Conservation (phyloP, 2,113 vertebrate species). For the Phalacrocorax pelagicus region DNA sequence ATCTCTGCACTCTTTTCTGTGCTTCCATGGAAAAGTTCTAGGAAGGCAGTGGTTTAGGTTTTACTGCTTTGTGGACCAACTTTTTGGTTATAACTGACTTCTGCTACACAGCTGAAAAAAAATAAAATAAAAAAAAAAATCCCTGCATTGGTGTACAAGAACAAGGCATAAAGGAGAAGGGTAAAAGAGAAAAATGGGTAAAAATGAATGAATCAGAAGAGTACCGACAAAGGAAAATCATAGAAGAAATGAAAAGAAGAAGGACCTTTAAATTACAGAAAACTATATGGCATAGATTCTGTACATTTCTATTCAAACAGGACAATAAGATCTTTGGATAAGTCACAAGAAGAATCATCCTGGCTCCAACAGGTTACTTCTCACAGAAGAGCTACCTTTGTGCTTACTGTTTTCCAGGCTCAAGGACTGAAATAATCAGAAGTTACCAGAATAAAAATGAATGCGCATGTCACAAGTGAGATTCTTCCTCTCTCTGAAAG, state of each 20-base stretch:
- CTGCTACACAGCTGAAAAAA: neutral
- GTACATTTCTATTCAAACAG: neutral
- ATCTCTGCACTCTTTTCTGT: neutral
- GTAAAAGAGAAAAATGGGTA: neutral
- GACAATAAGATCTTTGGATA: neutral
- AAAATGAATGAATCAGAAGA: neutral
- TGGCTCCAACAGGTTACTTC: neutral
- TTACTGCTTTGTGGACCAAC: neutral
- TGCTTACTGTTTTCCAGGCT: neutral
- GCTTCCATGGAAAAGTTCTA: neutral
- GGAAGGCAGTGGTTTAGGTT: neutral
- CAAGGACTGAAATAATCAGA: neutral
- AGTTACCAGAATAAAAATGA: neutral
- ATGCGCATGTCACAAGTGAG: neutral
- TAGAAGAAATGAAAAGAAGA: neutral
- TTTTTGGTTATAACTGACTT: neutral
- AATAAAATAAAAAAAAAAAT: no score
- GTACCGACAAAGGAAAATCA: neutral
- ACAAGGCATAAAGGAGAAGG: neutral
- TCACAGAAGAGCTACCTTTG: neutral
- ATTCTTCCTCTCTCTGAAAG: neutral
- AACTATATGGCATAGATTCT: neutral
- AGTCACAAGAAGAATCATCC: neutral
- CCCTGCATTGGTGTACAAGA: neutral
- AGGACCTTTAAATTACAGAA: neutral